Base-by-base conservation (phyloP, 2,797 vertebrate species). In the Halcyon leucocephala region DNA sequence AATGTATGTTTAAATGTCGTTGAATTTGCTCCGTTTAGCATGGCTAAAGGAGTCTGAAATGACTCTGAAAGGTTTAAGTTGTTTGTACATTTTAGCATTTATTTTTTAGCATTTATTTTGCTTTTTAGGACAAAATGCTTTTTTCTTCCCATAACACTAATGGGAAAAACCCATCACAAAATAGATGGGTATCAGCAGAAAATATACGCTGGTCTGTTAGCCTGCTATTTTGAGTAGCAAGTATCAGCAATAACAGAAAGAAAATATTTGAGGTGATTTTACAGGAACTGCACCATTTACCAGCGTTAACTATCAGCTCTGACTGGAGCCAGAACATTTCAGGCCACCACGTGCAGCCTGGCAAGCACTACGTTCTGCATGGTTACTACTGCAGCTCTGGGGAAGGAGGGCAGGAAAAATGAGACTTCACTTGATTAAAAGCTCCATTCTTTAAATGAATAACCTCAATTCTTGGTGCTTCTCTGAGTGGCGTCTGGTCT, bases 21-120 rank as follows among this genome's bases (percentile, higher is more conserved):
- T 72, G 55, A 54, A 39, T 57, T 57, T 37, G 20, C 18, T 73
- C 26, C 29, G 46, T 35, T 65, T 33, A 78, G 35, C 64, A 85
- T 79, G 11, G 66, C 21, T 21, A 31, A 54, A 19, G 10, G 51
- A 54, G 16, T 25, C 64, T 94, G 67, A 57, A 64, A 46, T 28
- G 0, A 76, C 41, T 72, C 55, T 12, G 12, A 31, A 89, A 79
- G 20, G 18, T 49, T 24, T 28, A 17, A 65, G 12, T 14, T 60
- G 8, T 31, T 84, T 62, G 58, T 18, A 81, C 7, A 39, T 0
- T 0, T 3, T 26, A 55, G n/a, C 10, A 57, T 44, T 91, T 26
- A 22, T 46, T 82, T 0, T 0, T 3, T 26, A 55, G n/a, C 10
- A 57, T 44, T 91, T 26, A 22, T 49, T 82, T 73, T 61, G 5